Conservation (phyloP, 2,888 invertebrate genomes). For the Ochropacha duplaris region DNA sequence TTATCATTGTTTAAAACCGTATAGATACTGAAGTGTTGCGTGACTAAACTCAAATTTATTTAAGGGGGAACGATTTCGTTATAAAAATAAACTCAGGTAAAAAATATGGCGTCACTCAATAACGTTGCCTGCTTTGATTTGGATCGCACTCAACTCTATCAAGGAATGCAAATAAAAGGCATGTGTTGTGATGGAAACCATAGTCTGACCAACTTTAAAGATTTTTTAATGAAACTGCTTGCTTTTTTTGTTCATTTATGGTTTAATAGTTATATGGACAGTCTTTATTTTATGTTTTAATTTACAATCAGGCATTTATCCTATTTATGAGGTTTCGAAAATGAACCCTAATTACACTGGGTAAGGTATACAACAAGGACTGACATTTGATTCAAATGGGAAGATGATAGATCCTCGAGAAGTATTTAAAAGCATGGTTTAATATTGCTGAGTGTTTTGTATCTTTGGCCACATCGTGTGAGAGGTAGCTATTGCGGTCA, state of each 20-base stretch:
- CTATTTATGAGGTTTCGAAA: too few species aligned
- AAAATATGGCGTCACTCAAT: constrained; percentile 55
- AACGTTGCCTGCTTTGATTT: constrained; percentile 51
- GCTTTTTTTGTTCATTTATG: neutral
- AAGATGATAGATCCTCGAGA: too few species aligned
- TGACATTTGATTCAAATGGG: too few species aligned
- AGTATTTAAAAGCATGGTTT: too few species aligned
- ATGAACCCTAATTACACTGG: too few species aligned
- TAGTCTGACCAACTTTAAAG: neutral
- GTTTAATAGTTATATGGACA: too few species aligned
- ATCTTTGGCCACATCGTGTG: too few species aligned
- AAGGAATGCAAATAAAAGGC: constrained; percentile 44
- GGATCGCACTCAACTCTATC: constrained; percentile 61
- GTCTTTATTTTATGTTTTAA: too few species aligned
- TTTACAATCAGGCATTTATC: too few species aligned
- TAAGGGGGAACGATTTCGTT: constrained; percentile 47
- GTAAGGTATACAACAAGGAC: too few species aligned
- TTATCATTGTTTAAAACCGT: constrained; percentile 17
- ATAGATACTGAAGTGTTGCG: constrained; percentile 20
- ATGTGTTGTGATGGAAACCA: constrained; percentile 12
- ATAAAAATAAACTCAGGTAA: constrained; percentile 75
- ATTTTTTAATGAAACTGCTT: constrained; percentile 2
- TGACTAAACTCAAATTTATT: constrained; percentile 39
- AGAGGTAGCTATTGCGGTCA: too few species aligned
- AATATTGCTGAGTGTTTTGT: too few species aligned